phyloP scores from a whole-genome alignment of 1,140 invertebrate genomes.

The Drosophila leontia region DNA sequence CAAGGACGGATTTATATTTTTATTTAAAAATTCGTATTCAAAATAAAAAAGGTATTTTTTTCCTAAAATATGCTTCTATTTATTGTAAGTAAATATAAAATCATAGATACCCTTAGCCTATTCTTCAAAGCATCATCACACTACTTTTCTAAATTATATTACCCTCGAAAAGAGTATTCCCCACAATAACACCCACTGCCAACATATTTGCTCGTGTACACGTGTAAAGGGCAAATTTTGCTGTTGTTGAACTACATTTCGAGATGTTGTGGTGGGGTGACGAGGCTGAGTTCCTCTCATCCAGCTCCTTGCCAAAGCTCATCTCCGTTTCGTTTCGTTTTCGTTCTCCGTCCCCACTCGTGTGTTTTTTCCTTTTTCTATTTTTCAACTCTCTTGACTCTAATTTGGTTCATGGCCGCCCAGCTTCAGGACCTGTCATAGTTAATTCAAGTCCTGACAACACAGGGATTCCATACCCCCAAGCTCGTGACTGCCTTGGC shows the following conservation, averaged over 20 bases:
- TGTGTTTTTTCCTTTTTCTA: constrained; percentile 27
- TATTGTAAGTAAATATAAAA: too few relatives aligned
- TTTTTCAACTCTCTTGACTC: constrained; percentile 70
- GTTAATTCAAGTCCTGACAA: constrained; percentile 64
- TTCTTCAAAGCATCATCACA: background rate
- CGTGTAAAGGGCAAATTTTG: constrained; percentile 32
- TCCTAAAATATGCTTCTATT: too few relatives aligned
- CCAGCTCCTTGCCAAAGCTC: constrained; percentile 31
- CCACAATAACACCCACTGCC: constrained; percentile 31
- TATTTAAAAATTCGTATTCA: too few relatives aligned
- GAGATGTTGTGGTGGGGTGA: constrained; percentile 18
- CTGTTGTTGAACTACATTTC: constrained; percentile 74
- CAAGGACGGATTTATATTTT: too few relatives aligned
- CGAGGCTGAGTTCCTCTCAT: constrained; percentile 20
- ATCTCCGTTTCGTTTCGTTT: constrained; percentile 44
- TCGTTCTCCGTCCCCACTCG: constrained; percentile 18
- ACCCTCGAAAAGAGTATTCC: constrained; percentile 5
- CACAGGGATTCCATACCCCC: constrained; percentile 27
- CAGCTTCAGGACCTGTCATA: constrained; percentile 52
- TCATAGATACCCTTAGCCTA: too few relatives aligned
- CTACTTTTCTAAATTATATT: background rate
- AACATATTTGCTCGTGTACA: constrained; percentile 53
- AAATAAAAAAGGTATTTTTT: too few relatives aligned
- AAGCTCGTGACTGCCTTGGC: constrained; percentile 25
- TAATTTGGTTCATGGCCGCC: constrained; percentile 75